Base-by-base conservation (phyloP, 2,888 invertebrate genomes). In the Ichneumoninae sp. region DNA sequence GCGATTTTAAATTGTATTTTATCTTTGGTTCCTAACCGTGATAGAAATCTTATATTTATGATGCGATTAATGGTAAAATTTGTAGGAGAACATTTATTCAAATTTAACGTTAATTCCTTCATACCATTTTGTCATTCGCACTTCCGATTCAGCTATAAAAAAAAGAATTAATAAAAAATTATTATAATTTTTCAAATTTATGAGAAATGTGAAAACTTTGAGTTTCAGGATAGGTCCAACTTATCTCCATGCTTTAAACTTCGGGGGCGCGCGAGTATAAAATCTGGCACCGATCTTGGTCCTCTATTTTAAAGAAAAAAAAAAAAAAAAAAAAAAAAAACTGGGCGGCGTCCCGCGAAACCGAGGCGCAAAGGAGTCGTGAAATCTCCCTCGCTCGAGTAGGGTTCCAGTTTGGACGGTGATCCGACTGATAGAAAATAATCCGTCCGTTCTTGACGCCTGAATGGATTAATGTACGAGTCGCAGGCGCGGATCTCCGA, bases 401-500 rank as follows among this genome's bases (percentile, higher is more conserved):
- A 36, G 66, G 60, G 40, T 70, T 75, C 16, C 60, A 57, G 57
- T 57, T 57, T 4, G 22, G 10, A 10, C 57, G 26, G 75, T 52
- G 63, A 78, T 70, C 60, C 63, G 70, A 10, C 63, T 52, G 70
- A 70, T 76, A 52, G 75, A 75, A 66, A 75, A 81, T 70, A 52
- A 63, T 66, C 69, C 63, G 69, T 52, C 50, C 40, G 60, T 66
- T 40, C 65, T 77, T 69, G 63, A 63, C 22, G 75, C 33, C 73
- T 81, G 81, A 81, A 81, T 81, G 70, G 60, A 60, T 57, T 70
- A 50, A 73, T 36, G 40, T 30, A n/a, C 57, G 50, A 60, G 30
- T 63, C 40, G 10, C 57, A 74, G 40, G 63, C 81, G 81, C 36
- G 75, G 75, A 44, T 81, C 54, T 22, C 8, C 63, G 26, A 44